These are phyloP conservation scores for Barbus barbus DNA, from an alignment of 2,113 vertebrate species.

Conservation along the genomic window DNA sequence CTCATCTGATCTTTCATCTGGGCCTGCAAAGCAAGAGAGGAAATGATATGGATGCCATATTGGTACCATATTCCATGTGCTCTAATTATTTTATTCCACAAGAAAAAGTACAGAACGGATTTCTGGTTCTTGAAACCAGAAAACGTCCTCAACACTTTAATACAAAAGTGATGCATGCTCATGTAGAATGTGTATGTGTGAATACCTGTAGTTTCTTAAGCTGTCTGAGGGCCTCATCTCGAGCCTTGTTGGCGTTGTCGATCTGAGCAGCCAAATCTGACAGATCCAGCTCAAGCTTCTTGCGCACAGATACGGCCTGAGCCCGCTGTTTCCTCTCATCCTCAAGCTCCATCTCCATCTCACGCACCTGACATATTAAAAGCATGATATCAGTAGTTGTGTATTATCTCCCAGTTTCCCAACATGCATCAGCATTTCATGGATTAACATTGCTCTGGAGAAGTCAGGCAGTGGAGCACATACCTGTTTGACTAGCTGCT, in stretches of 20 bases:
- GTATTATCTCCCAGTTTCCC: neutral
- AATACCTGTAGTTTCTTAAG: conserved; percentile 92
- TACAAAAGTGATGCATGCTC: neutral
- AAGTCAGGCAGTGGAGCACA: neutral
- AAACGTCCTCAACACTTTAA: neutral
- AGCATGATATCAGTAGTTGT: neutral
- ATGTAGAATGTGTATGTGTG: neutral
- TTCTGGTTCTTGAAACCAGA: neutral
- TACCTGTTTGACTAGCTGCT: conserved; percentile 93
- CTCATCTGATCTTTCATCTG: conserved; percentile 89
- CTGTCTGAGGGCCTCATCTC: conserved; percentile 92
- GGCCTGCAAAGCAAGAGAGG: conserved; percentile 70
- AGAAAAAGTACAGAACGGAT: neutral
- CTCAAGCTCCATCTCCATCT: conserved; percentile 93
- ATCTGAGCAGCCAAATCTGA: conserved; percentile 87
- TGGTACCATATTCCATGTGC: neutral
- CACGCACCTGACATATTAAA: conserved; percentile 80
- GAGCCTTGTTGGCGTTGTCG: conserved; percentile 85
- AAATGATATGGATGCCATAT: neutral
- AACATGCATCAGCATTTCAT: neutral
- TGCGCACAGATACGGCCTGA: conserved; percentile 83
- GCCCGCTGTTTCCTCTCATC: conserved; percentile 89
- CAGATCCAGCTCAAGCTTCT: conserved; percentile 94
- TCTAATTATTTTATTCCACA: neutral
- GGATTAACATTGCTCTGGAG: neutral